Conservation (phyloP, 2,113 vertebrate genomes). For the Brienomyrus longianalis region DNA sequence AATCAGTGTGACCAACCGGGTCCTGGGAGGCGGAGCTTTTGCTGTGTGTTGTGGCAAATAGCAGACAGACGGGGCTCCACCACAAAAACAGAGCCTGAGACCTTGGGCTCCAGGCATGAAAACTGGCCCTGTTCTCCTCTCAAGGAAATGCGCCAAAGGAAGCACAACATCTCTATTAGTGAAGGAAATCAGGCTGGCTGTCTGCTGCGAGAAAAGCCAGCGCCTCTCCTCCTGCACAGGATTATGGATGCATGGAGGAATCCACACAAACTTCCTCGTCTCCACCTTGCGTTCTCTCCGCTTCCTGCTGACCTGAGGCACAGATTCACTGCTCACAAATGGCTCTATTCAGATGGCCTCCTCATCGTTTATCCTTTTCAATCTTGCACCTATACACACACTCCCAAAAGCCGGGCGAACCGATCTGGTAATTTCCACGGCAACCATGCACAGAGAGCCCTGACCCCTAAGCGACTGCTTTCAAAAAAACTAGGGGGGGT, state of each 20-base stretch:
- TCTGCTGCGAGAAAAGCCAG: neutral
- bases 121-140: conserved; percentile 4
- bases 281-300: neutral
- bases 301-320: neutral
- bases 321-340: neutral
- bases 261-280: neutral
- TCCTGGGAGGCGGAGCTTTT: neutral
- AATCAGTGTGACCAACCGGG: neutral
- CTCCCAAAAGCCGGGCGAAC: neutral
- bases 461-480: conserved; percentile 4
- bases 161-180: neutral
- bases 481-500: neutral
- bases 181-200: neutral
- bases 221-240: neutral
- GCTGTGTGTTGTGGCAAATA: neutral
- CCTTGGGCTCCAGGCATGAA: neutral
- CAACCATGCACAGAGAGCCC: neutral
- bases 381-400: neutral
- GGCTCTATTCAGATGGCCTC: neutral
- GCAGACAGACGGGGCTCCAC: neutral
- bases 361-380: neutral
- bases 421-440: conserved; percentile 3
- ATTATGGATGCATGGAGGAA: neutral
- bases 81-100: neutral
- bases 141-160: neutral